phyloP scores from a whole-genome alignment of 2,888 invertebrate genomes.

The Morpho deidamia region DNA sequence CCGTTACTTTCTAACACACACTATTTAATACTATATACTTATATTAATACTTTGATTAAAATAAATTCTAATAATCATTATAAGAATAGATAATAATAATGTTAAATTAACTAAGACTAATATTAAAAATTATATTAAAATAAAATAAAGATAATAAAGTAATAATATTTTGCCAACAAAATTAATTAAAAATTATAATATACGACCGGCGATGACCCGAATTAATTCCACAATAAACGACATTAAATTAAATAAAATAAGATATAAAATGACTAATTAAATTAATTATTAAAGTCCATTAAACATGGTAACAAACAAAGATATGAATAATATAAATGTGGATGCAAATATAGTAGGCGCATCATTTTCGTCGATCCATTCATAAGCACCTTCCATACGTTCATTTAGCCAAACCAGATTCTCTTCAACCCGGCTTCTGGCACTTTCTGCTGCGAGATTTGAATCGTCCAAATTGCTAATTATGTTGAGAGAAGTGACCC shows the following conservation, averaged over 20 bases:
- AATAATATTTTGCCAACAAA: slow-evolving; percentile 14
- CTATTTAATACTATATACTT: neutral
- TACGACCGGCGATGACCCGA: neutral
- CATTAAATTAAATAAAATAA: neutral
- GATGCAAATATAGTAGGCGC: slow-evolving; percentile 49
- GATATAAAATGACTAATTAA: neutral
- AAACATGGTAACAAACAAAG: slow-evolving; percentile 42
- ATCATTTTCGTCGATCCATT: slow-evolving; percentile 65
- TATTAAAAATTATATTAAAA: neutral
- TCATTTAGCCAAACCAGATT: slow-evolving; percentile 39
- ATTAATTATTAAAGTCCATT: slow-evolving; percentile 28
- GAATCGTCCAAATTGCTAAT: slow-evolving; percentile 47
- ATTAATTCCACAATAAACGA: neutral
- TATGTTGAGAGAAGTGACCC: slow-evolving; percentile 37
- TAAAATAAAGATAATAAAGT: neutral
- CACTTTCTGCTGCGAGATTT: slow-evolving; percentile 30
- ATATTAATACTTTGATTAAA: neutral
- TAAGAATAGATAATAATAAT: neutral
- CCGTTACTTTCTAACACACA: slow-evolving; percentile 1
- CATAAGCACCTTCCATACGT: slow-evolving; percentile 42
- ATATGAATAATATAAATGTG: slow-evolving; percentile 40
- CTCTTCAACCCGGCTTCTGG: slow-evolving; percentile 30
- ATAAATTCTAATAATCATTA: neutral
- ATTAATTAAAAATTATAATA: slow-evolving; percentile 37
- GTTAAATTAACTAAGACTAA: neutral